Percentiles rank a stretch among this genome's conserved stretches.
These are phyloP conservation scores for Mystacornis crossleyi DNA, from an alignment of 2,113 vertebrate genomes.

Conservation along the genomic window DNA sequence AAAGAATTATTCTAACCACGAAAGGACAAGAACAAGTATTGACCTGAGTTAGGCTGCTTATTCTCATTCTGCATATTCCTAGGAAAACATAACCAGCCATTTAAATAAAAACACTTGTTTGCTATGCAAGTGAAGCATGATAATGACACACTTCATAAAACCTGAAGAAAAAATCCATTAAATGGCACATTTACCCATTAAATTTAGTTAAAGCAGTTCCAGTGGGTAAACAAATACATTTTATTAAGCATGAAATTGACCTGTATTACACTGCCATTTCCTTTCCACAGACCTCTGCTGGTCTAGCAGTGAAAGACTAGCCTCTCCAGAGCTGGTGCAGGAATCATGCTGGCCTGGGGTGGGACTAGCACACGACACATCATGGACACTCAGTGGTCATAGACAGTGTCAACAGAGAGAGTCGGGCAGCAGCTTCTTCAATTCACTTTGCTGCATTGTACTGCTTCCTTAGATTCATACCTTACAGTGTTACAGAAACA, in stretches of 20 bases:
- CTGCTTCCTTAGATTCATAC: neutral
- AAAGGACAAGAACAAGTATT: neutral
- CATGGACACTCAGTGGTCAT: neutral
- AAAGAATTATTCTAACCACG: neutral
- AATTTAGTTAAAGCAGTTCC: neutral
- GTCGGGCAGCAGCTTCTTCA: neutral
- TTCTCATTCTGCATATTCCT: neutral
- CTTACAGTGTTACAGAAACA: neutral
- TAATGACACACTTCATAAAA: neutral
- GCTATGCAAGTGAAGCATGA: neutral
- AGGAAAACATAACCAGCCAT: neutral
- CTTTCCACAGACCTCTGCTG: neutral
- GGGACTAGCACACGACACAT: accelerated
- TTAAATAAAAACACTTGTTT: neutral
- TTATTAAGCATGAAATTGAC: neutral
- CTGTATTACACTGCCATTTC: neutral
- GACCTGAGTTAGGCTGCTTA: neutral
- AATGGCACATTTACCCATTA: neutral
- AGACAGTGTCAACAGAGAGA: neutral
- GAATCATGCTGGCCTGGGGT: neutral
- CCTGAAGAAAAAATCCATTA: neutral
- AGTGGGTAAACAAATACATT: neutral
- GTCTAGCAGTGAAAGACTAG: neutral
- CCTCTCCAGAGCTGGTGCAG: neutral
- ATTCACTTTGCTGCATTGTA: neutral